Conservation (phyloP, 2,888 invertebrate genomes). For the Schrankia costaestrigalis region DNA sequence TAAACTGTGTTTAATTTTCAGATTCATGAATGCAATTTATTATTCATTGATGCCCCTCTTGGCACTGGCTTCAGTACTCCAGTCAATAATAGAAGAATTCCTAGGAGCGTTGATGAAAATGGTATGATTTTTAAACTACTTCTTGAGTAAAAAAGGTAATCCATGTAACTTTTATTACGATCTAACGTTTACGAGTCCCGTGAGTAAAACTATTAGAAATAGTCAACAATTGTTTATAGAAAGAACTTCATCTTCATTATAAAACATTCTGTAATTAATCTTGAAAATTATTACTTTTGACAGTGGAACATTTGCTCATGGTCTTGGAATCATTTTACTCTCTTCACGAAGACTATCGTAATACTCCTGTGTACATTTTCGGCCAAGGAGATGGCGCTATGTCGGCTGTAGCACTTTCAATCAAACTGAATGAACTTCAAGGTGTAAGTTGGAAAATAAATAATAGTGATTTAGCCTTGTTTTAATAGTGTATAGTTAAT, state of each 20-base stretch:
- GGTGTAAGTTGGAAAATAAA: constrained; percentile 1
- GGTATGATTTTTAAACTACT: constrained; percentile 11
- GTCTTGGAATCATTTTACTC: constrained; percentile 85
- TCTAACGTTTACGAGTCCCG: too few species aligned
- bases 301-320: constrained; percentile 85
- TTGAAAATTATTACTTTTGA: constrained; percentile 29
- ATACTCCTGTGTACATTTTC: constrained; percentile 88
- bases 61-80: constrained; percentile 92
- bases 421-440: constrained; percentile 61
- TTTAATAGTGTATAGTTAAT: not conserved
- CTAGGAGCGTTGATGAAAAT: constrained; percentile 15
- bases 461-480: not conserved
- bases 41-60: constrained; percentile 94
- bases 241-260: too few species aligned
- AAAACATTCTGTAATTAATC: too few species aligned
- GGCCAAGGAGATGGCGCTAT: constrained; percentile 95
- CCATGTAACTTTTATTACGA: too few species aligned
- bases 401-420: constrained; percentile 89
- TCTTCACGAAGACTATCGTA: constrained; percentile 82
- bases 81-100: constrained; percentile 68
- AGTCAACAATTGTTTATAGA: too few species aligned
- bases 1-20: constrained; percentile 42
- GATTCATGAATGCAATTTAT: constrained; percentile 87
- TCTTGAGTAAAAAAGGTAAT: too few species aligned
- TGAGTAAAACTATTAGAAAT: too few species aligned